These are phyloP conservation scores for Cecropterus lyciades DNA, from an alignment of 1,140 invertebrate genomes.

Conservation along the genomic window DNA sequence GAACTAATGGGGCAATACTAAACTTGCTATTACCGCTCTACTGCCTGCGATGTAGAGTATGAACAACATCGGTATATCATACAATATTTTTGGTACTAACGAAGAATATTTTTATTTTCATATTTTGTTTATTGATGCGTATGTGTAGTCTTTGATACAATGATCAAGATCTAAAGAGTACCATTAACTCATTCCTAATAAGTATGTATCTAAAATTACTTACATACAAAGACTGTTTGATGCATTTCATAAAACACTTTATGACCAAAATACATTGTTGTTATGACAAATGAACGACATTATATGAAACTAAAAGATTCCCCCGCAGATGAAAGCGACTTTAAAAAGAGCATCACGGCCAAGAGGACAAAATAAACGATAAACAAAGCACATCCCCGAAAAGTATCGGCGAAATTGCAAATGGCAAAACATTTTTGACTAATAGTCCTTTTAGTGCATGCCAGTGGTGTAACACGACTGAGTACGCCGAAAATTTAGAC, in stretches of 20 bases:
- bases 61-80: too few relatives aligned
- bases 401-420: constrained; percentile 25
- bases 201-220: too few relatives aligned
- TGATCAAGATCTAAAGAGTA: too few relatives aligned
- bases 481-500: constrained; percentile 21
- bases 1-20: constrained; percentile 13
- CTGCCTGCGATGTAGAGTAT: neutral
- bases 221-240: too few relatives aligned
- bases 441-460: constrained; percentile 37
- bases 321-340: constrained; percentile 13
- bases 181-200: too few relatives aligned
- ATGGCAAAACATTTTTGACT: constrained; percentile 38
- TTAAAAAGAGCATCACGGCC: constrained; percentile 25
- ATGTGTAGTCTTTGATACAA: too few relatives aligned
- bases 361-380: constrained; percentile 26
- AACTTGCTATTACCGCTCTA: constrained; percentile 7
- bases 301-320: neutral
- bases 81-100: too few relatives aligned
- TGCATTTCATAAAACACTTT: too few relatives aligned
- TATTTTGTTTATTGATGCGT: too few relatives aligned
- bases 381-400: constrained; percentile 33
- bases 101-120: too few relatives aligned
- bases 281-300: too few relatives aligned
- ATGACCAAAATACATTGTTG: too few relatives aligned
- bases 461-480: constrained; percentile 18